These are phyloP conservation scores for Nesoenas mayeri DNA, from an alignment of 2,113 vertebrate species.

Conservation along the genomic window DNA sequence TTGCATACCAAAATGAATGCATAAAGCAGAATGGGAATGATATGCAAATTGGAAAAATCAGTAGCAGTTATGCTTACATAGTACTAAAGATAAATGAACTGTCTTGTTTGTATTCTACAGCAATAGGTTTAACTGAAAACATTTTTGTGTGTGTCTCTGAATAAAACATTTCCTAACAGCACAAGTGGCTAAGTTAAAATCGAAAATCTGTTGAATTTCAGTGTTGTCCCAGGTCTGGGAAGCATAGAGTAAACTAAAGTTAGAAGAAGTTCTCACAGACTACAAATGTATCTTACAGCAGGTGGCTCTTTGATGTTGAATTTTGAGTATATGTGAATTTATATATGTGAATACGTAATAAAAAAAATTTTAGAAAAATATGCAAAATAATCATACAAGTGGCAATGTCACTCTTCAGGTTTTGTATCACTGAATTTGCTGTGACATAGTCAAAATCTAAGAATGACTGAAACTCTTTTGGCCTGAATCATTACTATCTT, in stretches of 20 bases:
- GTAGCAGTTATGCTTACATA: not conserved
- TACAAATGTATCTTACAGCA: not conserved
- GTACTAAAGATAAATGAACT: not conserved
- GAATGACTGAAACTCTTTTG: not conserved
- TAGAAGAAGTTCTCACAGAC: not conserved
- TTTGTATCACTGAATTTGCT: not conserved
- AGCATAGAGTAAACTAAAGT: not conserved
- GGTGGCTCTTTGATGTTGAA: not conserved
- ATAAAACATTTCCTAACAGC: not conserved
- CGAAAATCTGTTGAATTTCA: not conserved
- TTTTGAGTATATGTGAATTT: not conserved
- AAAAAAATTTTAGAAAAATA: not conserved
- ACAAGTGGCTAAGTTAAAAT: not conserved
- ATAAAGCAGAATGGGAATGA: not conserved
- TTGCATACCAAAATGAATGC: not conserved
- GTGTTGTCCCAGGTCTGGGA: not conserved
- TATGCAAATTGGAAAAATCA: constrained; percentile 9
- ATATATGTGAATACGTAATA: not conserved
- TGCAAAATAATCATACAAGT: not conserved
- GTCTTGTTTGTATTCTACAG: not conserved
- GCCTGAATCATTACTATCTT: not conserved
- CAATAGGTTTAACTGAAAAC: not conserved
- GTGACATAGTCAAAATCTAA: not conserved
- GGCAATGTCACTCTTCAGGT: not conserved
- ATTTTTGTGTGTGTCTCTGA: not conserved